Evolutionary conservation across 2,113 vertebrate species (phyloP).

Genomic region (Heterotis niloticus): DNA sequence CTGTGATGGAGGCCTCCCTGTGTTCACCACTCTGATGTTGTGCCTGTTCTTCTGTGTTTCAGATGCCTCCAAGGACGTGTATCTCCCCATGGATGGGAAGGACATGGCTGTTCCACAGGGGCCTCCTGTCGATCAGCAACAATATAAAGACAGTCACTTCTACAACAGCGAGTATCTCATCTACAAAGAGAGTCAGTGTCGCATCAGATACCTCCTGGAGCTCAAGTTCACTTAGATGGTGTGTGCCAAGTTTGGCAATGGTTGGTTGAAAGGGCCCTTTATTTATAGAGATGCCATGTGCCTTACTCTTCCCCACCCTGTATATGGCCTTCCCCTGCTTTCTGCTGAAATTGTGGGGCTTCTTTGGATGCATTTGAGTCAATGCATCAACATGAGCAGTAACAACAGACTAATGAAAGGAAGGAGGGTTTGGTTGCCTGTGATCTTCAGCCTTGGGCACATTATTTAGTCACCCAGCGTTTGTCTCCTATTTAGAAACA

Average conservation of each 20-base stretch:
- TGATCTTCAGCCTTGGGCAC: not conserved
- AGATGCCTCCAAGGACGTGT: constrained; percentile 73
- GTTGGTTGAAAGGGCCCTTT: not conserved
- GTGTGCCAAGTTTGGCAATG: not conserved
- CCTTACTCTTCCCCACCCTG: not conserved
- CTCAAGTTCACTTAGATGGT: constrained; percentile 55
- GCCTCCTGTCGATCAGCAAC: constrained; percentile 48
- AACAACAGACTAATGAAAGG: too few species aligned
- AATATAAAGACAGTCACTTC: constrained; percentile 68
- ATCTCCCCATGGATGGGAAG: constrained; percentile 72
- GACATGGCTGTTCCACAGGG: constrained; percentile 77
- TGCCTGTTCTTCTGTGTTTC: constrained; percentile 21
- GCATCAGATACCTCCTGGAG: constrained; percentile 79
- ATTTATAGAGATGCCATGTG: not conserved
- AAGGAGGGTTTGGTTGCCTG: not conserved
- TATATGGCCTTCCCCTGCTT: not conserved
- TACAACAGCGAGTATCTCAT: constrained; percentile 84
- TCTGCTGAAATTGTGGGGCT: not conserved
- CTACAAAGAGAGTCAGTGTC: constrained; percentile 84
- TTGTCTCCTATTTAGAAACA: not conserved
- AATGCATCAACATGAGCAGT: too few species aligned
- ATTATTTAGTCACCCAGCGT: not conserved
- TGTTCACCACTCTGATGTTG: not conserved
- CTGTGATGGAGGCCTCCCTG: not conserved
- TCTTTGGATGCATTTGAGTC: not conserved